Base-by-base conservation (phyloP, 1,140 invertebrate genomes). In the honey bee (Apis mellifera) region DNA sequence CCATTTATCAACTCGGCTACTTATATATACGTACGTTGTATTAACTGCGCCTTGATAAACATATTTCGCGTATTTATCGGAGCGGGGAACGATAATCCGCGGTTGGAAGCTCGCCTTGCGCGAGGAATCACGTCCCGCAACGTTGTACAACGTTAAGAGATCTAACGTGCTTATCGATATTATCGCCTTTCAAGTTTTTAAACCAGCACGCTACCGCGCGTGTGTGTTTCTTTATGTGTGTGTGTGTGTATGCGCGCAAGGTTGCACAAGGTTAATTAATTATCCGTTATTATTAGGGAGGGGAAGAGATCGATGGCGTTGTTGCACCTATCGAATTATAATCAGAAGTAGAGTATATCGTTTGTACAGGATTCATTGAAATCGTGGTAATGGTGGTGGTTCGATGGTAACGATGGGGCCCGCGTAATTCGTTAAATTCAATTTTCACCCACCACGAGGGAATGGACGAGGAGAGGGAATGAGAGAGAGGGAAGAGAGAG, bases 401-500 rank as follows among this genome's bases (percentile, higher is more conserved):
- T 78, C 76, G 76, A 70, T 13, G 76, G 17, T 21, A 50, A 78
- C n/a, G 57, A 64, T 7, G 66, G 19, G 15, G 19, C 32, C 13
- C n/a, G 78, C 15, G 72, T 70, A 76, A 82, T 77, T 69, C 55
- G 17, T 76, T 55, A 52, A 69, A 82, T 82, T 82, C 55, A 70
- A 82, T 82, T 64, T 60, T 68, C 60, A 54, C 62, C 32, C 32
- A 11, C 17, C 15, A 26, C 26, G 66, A 11, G 26, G 32, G 55
- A 55, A 54, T 13, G 57, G 59, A n/a, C 23, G 15, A 13, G 3
- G 32, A 54, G 32, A 2, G 42, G 4, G 32, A 42, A 42, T 32
- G 32, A 42, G 32, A 42, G 32, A 42, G 32, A 42, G 32, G 7
- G 32, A 42, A 7, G 5, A 12, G n/a, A 23, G 9, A 21, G 9